These are phyloP conservation scores for Platorchestia sp. DNA, from an alignment of 1,140 invertebrate species.

Conservation along the genomic window DNA sequence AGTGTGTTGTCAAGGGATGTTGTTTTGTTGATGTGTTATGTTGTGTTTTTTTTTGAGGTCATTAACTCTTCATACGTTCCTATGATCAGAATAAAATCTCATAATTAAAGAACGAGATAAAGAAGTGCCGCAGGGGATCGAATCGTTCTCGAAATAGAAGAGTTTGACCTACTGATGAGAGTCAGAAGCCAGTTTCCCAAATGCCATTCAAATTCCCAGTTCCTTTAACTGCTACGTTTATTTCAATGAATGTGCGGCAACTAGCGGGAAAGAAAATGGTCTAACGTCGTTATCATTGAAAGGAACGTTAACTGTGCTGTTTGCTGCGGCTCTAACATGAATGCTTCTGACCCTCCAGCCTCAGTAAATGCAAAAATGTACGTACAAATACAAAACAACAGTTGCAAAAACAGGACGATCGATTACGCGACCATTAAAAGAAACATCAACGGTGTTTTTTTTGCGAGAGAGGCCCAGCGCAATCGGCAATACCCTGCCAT, in stretches of 20 bases:
- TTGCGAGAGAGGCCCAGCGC: background rate
- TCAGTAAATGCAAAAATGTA: background rate
- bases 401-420: background rate
- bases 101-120: no score
- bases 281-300: background rate
- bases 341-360: background rate
- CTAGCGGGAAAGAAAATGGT: background rate
- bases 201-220: background rate
- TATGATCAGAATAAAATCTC: no score
- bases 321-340: background rate
- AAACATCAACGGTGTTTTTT: background rate
- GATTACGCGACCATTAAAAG: background rate
- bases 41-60: no score
- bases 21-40: no score
- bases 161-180: no score
- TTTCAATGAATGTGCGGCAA: background rate
- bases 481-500: background rate
- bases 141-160: no score
- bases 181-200: no score
- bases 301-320: background rate
- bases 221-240: background rate
- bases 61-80: no score
- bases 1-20: no score
- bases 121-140: no score
- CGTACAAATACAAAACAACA: background rate